Base-by-base conservation (phyloP, 2,797 vertebrate species). In the Lacerta agilis region DNA sequence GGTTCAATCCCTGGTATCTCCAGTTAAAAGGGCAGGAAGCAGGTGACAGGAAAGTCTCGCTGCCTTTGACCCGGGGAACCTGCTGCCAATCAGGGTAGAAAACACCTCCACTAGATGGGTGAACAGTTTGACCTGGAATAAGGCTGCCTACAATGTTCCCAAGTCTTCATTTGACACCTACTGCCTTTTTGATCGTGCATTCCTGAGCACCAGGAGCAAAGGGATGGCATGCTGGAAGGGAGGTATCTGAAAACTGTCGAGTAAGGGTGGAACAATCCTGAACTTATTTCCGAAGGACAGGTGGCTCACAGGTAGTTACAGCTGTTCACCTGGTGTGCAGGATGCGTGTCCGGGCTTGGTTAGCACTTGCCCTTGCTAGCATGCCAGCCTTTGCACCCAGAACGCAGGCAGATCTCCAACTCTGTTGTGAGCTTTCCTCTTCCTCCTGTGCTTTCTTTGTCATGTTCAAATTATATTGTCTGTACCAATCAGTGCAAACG, bases 401-500 rank as follows among this genome's bases (percentile, higher is more conserved):
- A 87, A 25, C 10, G 7, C 10, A n/a, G 23, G 41, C 58, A 25
- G 75, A 23, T 33, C 76, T 41, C 27, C 23, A 84, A 77, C 38
- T 45, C 79, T 2, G 4, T 0, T 72, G 79, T 80, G 76, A 67
- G 86, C 86, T 75, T 58, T 25, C 0, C 1, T 73, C 15, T 72
- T 25, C 80, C 43, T 58, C 78, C 61, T 41, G 29, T 38, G 23
- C 73, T 29, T 25, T 27, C 64, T 79, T 29, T 79, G 49, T 36
- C 0, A 0, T 23, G 58, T 55, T 81, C 80, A 27, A 75, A 55
- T 79, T 27, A 9, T 23, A 61, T 55, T 86, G 43, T 29, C 75
- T 85, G 33, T 83, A 9, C 61, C 72, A 7, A 38, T 89, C 88
- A 77, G 41, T 41, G 18, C 36, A 43, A 84, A 88, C n/a, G 38